Evolutionary conservation across 2,888 invertebrate genomes (phyloP).

Genomic region (Drosophila rellima): DNA sequence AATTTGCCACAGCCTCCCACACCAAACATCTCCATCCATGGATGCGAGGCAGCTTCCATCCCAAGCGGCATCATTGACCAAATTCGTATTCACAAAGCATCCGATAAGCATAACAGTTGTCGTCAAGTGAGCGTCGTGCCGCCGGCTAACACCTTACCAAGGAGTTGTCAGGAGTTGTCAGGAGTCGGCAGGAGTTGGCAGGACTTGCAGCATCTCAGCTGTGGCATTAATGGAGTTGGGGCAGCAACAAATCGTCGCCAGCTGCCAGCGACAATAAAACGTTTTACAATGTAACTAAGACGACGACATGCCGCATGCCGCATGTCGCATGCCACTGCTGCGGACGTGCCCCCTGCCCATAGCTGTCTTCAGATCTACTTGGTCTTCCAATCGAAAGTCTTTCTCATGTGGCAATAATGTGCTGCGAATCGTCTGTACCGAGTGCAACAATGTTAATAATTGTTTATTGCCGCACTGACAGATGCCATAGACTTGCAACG

Average conservation of each 20-base stretch:
- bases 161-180: conserved; percentile 1
- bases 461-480: conserved; percentile 16
- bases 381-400: conserved; percentile 19
- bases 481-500: background rate
- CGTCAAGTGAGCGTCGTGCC: conserved; percentile 70
- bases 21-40: background rate
- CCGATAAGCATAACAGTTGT: conserved; percentile 81
- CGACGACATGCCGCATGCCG: conserved; percentile 62
- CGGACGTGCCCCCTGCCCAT: background rate
- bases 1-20: conserved; percentile 54
- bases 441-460: conserved; percentile 58
- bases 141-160: conserved; percentile 47
- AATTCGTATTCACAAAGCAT: conserved; percentile 80
- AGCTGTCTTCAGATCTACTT: conserved; percentile 6
- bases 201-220: conserved; percentile 5
- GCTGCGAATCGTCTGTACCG: conserved; percentile 59
- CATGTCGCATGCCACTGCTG: conserved; percentile 12
- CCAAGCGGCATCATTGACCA: conserved; percentile 46
- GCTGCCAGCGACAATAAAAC: conserved; percentile 74
- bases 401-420: conserved; percentile 73
- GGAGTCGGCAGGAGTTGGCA: conserved; percentile 1
- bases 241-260: conserved; percentile 77
- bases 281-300: conserved; percentile 79
- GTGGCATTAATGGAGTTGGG: conserved; percentile 16
- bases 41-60: conserved; percentile 17